phyloP scores from a whole-genome alignment of 2,113 vertebrate genomes.

The Cheilinus undulatus region DNA sequence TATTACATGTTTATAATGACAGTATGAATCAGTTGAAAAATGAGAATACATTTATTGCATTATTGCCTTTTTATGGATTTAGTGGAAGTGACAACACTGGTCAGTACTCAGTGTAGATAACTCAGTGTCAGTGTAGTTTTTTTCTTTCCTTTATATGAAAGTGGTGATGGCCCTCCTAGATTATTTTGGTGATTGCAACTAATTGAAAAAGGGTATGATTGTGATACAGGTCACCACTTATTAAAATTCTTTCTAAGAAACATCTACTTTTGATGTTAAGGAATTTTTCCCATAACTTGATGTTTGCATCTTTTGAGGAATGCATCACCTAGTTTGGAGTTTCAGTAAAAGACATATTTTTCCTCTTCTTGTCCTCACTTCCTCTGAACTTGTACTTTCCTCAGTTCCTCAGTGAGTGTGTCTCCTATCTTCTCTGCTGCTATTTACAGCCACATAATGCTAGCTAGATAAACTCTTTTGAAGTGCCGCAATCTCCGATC shows the following conservation, averaged over 20 bases:
- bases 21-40: no score
- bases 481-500: slow-evolving; percentile 75
- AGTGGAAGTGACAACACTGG: no score
- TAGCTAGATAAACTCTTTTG: slow-evolving; percentile 78
- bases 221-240: neutral
- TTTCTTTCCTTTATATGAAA: no score
- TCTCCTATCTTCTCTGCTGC: slow-evolving; percentile 39
- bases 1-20: neutral
- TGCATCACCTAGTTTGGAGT: neutral
- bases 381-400: slow-evolving; percentile 16
- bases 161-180: no score
- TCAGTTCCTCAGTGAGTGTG: slow-evolving; percentile 14
- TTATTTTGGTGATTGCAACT: no score
- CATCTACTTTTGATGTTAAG: neutral
- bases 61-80: no score
- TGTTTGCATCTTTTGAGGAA: slow-evolving; percentile 10
- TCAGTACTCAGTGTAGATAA: no score
- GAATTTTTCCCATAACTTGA: neutral
- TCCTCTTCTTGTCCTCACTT: neutral
- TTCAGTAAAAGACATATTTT: neutral
- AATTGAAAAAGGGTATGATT: neutral
- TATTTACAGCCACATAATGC: slow-evolving; percentile 69
- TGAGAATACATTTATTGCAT: no score
- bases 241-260: neutral
- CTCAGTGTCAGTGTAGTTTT: no score